Evolutionary conservation across 2,113 vertebrate genomes (phyloP), one percentile per base, ranked within the genome.

Genomic region (Nycticorax nycticorax): DNA sequence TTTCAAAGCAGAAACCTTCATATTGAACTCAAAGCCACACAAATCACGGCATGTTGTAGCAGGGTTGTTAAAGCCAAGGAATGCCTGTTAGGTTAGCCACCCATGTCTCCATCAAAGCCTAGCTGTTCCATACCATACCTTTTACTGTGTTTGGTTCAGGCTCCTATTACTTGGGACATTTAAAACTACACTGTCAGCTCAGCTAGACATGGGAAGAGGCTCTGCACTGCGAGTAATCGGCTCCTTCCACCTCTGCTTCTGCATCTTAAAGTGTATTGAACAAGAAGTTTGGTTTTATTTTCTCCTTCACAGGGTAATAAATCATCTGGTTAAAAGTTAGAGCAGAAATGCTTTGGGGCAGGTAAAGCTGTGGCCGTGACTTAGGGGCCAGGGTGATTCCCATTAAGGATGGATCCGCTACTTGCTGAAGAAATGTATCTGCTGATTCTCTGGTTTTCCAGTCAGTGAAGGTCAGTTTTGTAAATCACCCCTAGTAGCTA

Each of bases 21-120:
- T 22, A 12, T 8, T n/a, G 89, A 95, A 56, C 53, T 83, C 47
- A 37, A 32, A 50, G 21, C 48, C 37, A 18, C 57, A 87, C 74
- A 91, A 62, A 43, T 32, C 52, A 35, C 9, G 60, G 48, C 47
- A 52, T 37, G 5, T 41, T 26, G 63, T 47, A 71, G 53, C 53
- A 55, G 74, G 55, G 66, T 14, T 93, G 57, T 92, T 92, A 92
- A 86, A 95, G 26, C 27, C 45, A 79, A 91, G 87, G 73, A 89
- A 92, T 73, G 57, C 12, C 77, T 82, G 47, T 85, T 76, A 66
- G 41, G 15, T 85, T 91, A 92, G 41, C 35, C 80, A 95, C 35
- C 79, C 83, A 60, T 45, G 24, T 63, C 86, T 87, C 72, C 81
- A 87, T 81, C 69, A 92, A 87, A 87, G 59, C 55, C 75, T 89